Conservation (phyloP, 2,888 invertebrate genomes). For the Limnephilus rhombicus region DNA sequence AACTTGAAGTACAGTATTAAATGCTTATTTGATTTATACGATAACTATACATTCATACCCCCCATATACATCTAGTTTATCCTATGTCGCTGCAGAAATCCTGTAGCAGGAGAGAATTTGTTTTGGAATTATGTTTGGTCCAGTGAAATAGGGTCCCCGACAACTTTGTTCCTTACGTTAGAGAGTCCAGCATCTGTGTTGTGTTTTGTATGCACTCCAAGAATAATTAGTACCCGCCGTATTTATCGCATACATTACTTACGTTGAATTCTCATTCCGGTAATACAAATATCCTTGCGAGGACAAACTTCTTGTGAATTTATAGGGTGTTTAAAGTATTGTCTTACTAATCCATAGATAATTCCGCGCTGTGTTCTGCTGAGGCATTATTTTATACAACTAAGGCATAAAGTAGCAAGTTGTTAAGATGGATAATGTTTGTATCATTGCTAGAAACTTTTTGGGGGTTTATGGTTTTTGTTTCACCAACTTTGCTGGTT, state of each 20-base stretch:
- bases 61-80: background rate
- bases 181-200: slow-evolving; percentile 37
- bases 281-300: slow-evolving; percentile 26
- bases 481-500: background rate
- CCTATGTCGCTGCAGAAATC: background rate
- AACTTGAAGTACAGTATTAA: no score
- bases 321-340: background rate
- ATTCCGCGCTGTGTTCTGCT: background rate
- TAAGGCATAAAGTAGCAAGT: background rate
- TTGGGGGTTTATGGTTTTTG: background rate
- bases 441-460: background rate
- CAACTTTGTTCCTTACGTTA: slow-evolving; percentile 27
- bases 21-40: no score
- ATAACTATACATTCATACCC: no score
- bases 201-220: slow-evolving; percentile 43
- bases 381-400: background rate
- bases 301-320: background rate
- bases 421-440: background rate
- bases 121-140: background rate
- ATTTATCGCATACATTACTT: slow-evolving; percentile 38
- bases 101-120: background rate
- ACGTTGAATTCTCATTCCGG: background rate
- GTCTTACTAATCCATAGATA: background rate
- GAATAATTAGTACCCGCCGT: slow-evolving; percentile 15
- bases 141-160: background rate